Percentiles rank a stretch among this genome's conserved stretches.
Conservation (phyloP, 2,113 vertebrate genomes). For the Sarotherodon lohbergeri region DNA sequence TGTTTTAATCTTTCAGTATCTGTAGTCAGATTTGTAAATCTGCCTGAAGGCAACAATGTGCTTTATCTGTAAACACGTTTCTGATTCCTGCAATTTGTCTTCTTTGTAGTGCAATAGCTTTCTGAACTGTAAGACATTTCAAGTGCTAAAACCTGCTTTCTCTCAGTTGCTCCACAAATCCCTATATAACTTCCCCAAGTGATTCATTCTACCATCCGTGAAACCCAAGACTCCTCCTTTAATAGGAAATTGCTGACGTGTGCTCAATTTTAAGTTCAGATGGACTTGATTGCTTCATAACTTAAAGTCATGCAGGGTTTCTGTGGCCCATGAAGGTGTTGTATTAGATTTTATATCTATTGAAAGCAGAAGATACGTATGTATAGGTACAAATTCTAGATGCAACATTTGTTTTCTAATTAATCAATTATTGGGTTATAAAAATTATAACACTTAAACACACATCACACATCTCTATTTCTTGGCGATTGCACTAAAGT, state of each 20-base stretch:
- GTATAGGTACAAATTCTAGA: background rate
- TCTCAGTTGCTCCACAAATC: background rate
- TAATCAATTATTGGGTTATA: background rate
- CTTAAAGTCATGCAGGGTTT: background rate
- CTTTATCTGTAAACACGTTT: background rate
- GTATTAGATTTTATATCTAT: background rate
- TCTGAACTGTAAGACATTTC: background rate
- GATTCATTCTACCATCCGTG: conserved; percentile 27
- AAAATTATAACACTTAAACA: background rate
- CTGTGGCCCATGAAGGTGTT: background rate
- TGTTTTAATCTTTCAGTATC: background rate
- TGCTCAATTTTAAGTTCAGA: background rate
- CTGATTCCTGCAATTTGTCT: background rate
- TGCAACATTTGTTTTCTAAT: background rate
- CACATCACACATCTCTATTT: background rate
- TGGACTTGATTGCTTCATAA: background rate
- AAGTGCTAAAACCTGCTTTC: background rate
- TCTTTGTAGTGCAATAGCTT: background rate
- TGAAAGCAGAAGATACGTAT: background rate
- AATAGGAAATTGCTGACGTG: background rate
- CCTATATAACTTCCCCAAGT: background rate
- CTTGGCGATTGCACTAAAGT: background rate
- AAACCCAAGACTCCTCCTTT: conserved; percentile 27
- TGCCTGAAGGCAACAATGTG: background rate
- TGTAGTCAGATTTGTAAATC: background rate